Conservation (phyloP, 2,888 invertebrate species). For the Phytoseiulus persimilis region DNA sequence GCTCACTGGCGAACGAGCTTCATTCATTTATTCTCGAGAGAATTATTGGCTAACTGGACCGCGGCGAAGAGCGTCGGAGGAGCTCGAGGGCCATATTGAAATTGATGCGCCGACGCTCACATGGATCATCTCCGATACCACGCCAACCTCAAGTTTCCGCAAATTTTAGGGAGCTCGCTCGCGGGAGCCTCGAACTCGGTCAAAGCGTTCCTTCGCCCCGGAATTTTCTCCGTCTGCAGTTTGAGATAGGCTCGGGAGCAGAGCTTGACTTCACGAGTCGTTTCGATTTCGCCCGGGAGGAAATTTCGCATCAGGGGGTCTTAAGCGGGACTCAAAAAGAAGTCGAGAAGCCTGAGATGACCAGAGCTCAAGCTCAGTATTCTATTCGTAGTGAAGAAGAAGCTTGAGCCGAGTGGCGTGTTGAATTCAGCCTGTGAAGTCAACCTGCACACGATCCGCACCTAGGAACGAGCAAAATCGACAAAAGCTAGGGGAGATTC, state of each 20-base stretch:
- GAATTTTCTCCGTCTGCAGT: no score
- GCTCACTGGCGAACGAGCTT: background rate
- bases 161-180: no score
- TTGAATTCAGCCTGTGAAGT: background rate
- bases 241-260: no score
- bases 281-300: no score
- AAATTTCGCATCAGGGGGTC: no score
- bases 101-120: background rate
- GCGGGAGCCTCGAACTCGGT: no score
- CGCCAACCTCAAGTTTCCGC: no score
- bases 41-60: background rate
- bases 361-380: background rate
- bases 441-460: background rate
- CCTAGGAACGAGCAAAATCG: background rate
- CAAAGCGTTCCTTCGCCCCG: no score
- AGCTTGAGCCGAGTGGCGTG: background rate
- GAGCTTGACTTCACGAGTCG: no score
- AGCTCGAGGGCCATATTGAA: background rate
- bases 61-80: background rate
- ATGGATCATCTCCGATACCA: background rate
- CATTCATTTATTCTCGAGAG: background rate
- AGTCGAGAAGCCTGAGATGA: background rate
- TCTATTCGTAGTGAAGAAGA: background rate
- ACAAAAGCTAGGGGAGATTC: background rate
- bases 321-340: no score